phyloP scores from a whole-genome alignment of 1,140 invertebrate genomes.

The Heterodera carotae region DNA sequence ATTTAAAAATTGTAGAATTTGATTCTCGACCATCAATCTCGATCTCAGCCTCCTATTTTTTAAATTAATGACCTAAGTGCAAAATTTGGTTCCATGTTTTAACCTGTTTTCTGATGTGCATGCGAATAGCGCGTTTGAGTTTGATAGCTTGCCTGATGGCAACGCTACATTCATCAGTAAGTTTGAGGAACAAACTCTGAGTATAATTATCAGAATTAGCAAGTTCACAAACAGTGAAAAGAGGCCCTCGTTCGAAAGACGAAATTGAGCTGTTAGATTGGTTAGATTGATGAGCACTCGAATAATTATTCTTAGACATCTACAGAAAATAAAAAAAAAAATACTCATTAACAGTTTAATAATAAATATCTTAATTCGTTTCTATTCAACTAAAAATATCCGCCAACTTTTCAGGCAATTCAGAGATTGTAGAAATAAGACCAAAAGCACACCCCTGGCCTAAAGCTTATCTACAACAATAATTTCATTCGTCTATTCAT shows the following conservation, averaged over 20 bases:
- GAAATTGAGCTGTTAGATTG: conserved; percentile 3
- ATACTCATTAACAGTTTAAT: no score
- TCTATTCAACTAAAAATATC: no score
- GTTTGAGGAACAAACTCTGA: conserved; percentile 29
- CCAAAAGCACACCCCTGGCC: no score
- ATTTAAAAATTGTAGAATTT: conserved; percentile 16
- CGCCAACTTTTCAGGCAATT: no score
- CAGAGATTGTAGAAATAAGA: no score
- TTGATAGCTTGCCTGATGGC: conserved; percentile 33
- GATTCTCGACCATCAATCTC: conserved; percentile 9
- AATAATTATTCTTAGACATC: neutral
- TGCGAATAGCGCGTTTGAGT: neutral
- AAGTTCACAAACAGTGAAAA: conserved; percentile 23
- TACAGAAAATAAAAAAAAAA: neutral
- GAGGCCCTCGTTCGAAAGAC: neutral
- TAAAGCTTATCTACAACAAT: no score
- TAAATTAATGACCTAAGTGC: neutral
- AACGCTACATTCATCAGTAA: conserved; percentile 40
- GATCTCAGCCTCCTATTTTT: conserved; percentile 23
- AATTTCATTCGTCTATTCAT: no score
- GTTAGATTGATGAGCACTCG: neutral
- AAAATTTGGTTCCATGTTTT: neutral
- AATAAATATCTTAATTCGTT: no score
- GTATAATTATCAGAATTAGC: conserved; percentile 11
- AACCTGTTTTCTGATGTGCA: conserved; percentile 25